Evolutionary conservation across 2,113 vertebrate species (phyloP), one percentile per base, ranked within the genome.

Genomic region (Zingel zingel): DNA sequence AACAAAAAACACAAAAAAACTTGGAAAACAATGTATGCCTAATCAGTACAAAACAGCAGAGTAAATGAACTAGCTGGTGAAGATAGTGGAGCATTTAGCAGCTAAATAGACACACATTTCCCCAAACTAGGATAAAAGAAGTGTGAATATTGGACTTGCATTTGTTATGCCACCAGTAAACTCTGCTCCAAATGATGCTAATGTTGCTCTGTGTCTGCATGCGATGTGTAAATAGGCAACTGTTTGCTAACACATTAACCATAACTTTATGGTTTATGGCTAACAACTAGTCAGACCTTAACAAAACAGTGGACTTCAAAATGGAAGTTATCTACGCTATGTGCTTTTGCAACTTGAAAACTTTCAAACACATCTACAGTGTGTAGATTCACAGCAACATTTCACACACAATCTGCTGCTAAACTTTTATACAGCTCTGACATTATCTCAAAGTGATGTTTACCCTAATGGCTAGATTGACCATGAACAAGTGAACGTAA

Each of bases 401-500:
- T 76, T 30, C 36, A 50, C 48, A 2, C 39, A 43, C 39, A 43
- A 43, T 10, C 39, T 61, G 54, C 4, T 50, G 43, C 16, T 23
- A 14, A 27, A 9, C 47, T 81, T 84, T 56, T 57, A 75, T 69
- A 74, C 56, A 30, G 50, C 8, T 30, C 65, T 21, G 4, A 69
- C 21, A 48, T 30, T 53, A 19, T 70, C 48, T 15, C 47, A 61
- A 74, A 70, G 33, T 30, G 3, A n/a, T 65, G 74, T 68, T 72
- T 65, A 72, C 79, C n/a, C 66, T 62, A 4, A 72, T 43, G 15
- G 39, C 25, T 14, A 23, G 33, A 82, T 63, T 45, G 70, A 48
- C 39, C 66, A 76, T 71, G 82, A 68, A 53, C 47, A 65, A 65
- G 56, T 64, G 18, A 1, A 43, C 65, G 63, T 68, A 71, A 79